Evolutionary conservation across 2,797 vertebrate genomes (phyloP), one percentile per base, ranked within the genome.

Genomic region (Gymnothorax javanicus): DNA sequence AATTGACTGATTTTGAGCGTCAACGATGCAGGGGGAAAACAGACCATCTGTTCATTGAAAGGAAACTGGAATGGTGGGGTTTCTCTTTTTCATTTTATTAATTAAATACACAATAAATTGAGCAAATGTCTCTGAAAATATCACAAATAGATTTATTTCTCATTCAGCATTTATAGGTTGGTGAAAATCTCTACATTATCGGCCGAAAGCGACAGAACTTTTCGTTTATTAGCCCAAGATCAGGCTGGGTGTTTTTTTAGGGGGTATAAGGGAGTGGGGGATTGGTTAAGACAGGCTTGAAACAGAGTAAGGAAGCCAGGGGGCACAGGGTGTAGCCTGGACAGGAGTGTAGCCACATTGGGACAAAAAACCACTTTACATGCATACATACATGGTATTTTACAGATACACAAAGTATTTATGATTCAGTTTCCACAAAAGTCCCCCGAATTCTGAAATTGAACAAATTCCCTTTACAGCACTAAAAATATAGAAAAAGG

Each of bases 121-220:
- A 99, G 98, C 98, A 99, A 99, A 98, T 98, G 97, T 99, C 98
- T 99, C 97, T 97, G 98, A 99, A 99, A 99, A 98, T 99, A 99
- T 99, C 98, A 99, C 98, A 99, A 99, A 99, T 99, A 99, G 97
- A 98, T 97, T 98, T 98, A 95, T 98, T 99, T 96, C 96, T 99
- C 97, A 98, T 98, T 98, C 97, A 97, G 98, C 97, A 97, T 97
- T 98, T 97, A 97, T 97, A 98, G 97, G 97, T 97, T 94, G 96
- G 95, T 97, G 97, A 96, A 95, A 96, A 95, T 96, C 95, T 98
- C 97, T 98, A 97, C 96, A 96, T 94, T 92, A 96, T 95, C 94
- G 95, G 94, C 95, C 95, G 94, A 92, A 92, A 95, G 95, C 95
- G 92, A 93, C 92, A 92, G 83, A 90, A 87, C 91, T 89, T 93